Conservation (phyloP, 2,797 vertebrate species). For the Mormyrops boulengeri region DNA sequence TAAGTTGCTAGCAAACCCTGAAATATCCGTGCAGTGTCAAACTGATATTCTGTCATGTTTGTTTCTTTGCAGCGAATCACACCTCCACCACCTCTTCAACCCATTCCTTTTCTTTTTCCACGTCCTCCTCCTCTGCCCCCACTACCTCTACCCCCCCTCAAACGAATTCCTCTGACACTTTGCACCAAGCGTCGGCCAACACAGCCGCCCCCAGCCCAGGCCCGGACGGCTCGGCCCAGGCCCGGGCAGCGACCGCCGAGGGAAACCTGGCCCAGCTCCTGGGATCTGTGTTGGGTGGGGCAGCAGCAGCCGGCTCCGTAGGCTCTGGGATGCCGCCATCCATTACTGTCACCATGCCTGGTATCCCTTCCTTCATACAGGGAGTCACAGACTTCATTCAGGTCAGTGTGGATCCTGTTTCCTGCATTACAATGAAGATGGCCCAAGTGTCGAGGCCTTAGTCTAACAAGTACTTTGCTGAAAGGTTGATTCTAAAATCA, state of each 20-base stretch:
- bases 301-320: conserved; percentile 47
- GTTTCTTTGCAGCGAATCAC: conserved; percentile 44
- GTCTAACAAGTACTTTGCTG: neutral
- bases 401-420: conserved; percentile 49
- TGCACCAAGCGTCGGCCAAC: conserved; percentile 52
- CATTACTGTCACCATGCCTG: conserved; percentile 77
- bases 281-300: conserved; percentile 67
- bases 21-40: neutral
- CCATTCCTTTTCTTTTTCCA: conserved; percentile 53
- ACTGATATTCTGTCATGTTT: neutral
- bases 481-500: neutral
- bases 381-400: conserved; percentile 83
- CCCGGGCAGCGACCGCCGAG: conserved; percentile 50
- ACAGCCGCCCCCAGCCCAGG: conserved; percentile 40
- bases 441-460: neutral
- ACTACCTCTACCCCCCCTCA: conserved; percentile 58
- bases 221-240: conserved; percentile 20
- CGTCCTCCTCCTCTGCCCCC: conserved; percentile 44
- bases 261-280: conserved; percentile 70
- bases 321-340: conserved; percentile 57
- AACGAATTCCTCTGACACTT: conserved; percentile 43
- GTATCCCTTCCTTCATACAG: conserved; percentile 79
- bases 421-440: neutral
- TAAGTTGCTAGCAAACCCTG: neutral
- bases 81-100: conserved; percentile 49